A percentile compares a stretch with the other conserved stretches of the same genome.
Evolutionary conservation across 2,113 vertebrate species (phyloP).

Genomic region (Butorides virescens): DNA sequence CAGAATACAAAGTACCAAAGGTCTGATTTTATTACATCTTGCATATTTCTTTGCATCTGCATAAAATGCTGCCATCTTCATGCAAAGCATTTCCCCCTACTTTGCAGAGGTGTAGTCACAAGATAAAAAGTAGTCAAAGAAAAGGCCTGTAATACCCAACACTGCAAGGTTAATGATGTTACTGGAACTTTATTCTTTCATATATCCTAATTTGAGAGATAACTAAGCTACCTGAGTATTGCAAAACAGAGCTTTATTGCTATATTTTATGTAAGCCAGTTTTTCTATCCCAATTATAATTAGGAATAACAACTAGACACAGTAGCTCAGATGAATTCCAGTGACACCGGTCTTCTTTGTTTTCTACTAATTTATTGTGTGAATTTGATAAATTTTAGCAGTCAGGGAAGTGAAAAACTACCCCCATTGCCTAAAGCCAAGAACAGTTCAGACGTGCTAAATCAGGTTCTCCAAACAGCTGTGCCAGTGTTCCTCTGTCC

Average conservation of each 20-base stretch:
- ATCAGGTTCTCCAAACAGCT: constrained; percentile 64
- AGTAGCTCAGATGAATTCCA: background rate
- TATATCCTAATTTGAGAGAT: background rate
- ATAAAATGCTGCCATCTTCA: background rate
- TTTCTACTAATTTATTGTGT: constrained; percentile 12
- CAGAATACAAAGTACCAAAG: background rate
- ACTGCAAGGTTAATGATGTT: background rate
- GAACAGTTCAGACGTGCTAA: constrained; percentile 23
- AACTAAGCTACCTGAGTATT: background rate
- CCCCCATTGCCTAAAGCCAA: constrained; percentile 20
- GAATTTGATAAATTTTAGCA: constrained; percentile 48
- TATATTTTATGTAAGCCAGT: background rate
- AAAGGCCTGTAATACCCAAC: background rate
- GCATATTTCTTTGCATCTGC: background rate
- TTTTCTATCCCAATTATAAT: background rate
- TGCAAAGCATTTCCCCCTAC: background rate
- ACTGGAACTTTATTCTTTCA: background rate
- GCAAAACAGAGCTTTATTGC: background rate
- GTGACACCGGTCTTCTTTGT: background rate
- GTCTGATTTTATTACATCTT: background rate
- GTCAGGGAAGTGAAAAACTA: constrained; percentile 13
- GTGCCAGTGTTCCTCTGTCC: constrained; percentile 47
- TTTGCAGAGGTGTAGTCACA: background rate
- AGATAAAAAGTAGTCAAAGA: background rate
- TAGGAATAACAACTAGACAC: background rate